Conservation (phyloP, 2,113 vertebrate species). For the Falcunculus frontatus region DNA sequence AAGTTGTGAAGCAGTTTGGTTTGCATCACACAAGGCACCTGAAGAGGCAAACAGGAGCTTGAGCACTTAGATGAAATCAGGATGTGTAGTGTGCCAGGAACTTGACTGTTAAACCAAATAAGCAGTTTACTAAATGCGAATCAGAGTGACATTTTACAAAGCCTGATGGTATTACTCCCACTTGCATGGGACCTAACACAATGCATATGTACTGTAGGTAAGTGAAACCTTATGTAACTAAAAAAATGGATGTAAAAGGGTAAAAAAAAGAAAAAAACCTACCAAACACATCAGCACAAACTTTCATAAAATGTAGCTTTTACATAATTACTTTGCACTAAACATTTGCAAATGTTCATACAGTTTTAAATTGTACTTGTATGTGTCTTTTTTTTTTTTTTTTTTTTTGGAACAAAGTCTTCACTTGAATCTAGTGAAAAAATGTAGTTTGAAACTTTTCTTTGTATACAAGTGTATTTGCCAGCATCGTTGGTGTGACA, state of each 20-base stretch:
- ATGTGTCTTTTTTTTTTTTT: constrained; percentile 58
- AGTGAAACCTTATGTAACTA: constrained; percentile 70
- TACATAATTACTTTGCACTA: constrained; percentile 74
- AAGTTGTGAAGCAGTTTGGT: constrained; percentile 60
- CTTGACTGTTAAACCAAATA: constrained; percentile 70
- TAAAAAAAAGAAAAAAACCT: constrained; percentile 30
- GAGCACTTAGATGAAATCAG: constrained; percentile 47
- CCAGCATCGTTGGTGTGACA: constrained; percentile 67
- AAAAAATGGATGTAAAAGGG: constrained; percentile 65
- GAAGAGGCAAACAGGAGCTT: constrained; percentile 43
- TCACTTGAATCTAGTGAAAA: constrained; percentile 69
- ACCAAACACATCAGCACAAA: constrained; percentile 72
- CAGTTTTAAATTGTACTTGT: constrained; percentile 72
- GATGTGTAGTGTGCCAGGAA: constrained; percentile 58
- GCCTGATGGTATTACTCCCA: constrained; percentile 63
- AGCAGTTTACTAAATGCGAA: constrained; percentile 65
- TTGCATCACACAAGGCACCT: constrained; percentile 52
- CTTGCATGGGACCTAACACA: constrained; percentile 64
- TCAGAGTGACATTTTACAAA: constrained; percentile 58
- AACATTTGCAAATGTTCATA: constrained; percentile 72
- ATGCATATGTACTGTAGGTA: constrained; percentile 66
- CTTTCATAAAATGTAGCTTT: constrained; percentile 70
- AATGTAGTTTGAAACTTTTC: constrained; percentile 71
- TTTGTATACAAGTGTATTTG: constrained; percentile 72
- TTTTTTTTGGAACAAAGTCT: constrained; percentile 62